Evolutionary conservation across 2,888 invertebrate species (phyloP).

Genomic region (Suillia variegata): DNA sequence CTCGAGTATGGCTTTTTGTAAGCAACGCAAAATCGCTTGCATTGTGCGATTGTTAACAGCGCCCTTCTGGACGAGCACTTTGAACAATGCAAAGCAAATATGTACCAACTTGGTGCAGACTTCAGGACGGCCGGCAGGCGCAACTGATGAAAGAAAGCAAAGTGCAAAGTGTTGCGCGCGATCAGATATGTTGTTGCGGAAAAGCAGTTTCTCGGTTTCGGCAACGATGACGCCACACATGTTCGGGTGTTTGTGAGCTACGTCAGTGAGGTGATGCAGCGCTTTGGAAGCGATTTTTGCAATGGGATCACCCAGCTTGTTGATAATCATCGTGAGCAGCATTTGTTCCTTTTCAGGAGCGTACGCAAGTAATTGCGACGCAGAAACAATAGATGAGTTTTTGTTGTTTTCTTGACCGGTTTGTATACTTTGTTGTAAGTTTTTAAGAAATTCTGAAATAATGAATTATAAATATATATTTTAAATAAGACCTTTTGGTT

Average conservation of each 20-base stretch:
- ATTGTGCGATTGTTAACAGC: slow-evolving; percentile 84
- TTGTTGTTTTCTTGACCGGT: slow-evolving; percentile 59
- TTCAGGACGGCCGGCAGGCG: slow-evolving; percentile 72
- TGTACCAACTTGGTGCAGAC: slow-evolving; percentile 84
- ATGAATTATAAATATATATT: no score
- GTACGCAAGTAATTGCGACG: slow-evolving; percentile 49
- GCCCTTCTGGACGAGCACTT: slow-evolving; percentile 81
- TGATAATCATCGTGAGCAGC: slow-evolving; percentile 81
- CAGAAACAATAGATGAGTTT: slow-evolving; percentile 48
- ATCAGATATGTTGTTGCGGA: slow-evolving; percentile 82
- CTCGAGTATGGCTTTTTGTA: slow-evolving; percentile 71
- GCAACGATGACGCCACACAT: slow-evolving; percentile 88
- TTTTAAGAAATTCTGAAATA: slow-evolving; percentile 55
- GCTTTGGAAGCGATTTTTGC: slow-evolving; percentile 84
- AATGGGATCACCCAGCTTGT: slow-evolving; percentile 92
- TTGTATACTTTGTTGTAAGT: slow-evolving; percentile 57
- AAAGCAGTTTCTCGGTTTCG: slow-evolving; percentile 90
- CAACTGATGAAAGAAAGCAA: slow-evolving; percentile 88
- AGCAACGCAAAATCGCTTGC: slow-evolving; percentile 80
- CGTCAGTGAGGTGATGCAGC: slow-evolving; percentile 80
- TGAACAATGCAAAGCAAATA: slow-evolving; percentile 95
- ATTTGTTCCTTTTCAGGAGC: slow-evolving; percentile 61
- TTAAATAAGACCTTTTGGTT: background rate
- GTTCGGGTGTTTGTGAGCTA: slow-evolving; percentile 83
- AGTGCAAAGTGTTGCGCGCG: slow-evolving; percentile 92